phyloP scores from a whole-genome alignment of 2,113 vertebrate species.

The Neogobius melanostomus region DNA sequence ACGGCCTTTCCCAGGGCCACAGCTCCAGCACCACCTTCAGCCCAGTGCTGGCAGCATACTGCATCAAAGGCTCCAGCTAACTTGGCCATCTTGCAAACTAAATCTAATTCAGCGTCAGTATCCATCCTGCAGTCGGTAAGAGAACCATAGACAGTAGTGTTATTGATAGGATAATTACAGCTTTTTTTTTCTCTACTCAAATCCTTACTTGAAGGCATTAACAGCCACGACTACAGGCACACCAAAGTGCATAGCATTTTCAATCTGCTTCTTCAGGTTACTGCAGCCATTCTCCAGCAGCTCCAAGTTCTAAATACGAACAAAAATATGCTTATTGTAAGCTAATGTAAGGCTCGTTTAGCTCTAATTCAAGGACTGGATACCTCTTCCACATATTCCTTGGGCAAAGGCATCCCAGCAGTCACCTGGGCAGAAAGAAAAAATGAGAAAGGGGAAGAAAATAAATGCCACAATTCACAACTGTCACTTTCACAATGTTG shows the following conservation, averaged over 20 bases:
- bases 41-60: constrained; percentile 92
- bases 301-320: constrained; percentile 82
- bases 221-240: constrained; percentile 94
- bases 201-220: constrained; percentile 92
- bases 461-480: background rate
- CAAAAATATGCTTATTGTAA: background rate
- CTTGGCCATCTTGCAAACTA: constrained; percentile 85
- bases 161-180: background rate
- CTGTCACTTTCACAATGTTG: no score
- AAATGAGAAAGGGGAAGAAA: background rate
- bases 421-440: constrained; percentile 80
- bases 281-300: constrained; percentile 90
- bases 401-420: constrained; percentile 90
- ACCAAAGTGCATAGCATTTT: constrained; percentile 89
- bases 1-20: constrained; percentile 85
- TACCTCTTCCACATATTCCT: constrained; percentile 94
- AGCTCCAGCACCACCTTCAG: constrained; percentile 90
- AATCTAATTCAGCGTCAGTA: constrained; percentile 85
- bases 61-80: constrained; percentile 91
- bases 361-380: constrained; percentile 2
- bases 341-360: background rate
- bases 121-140: constrained; percentile 82
- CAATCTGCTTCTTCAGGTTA: constrained; percentile 94
- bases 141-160: background rate
- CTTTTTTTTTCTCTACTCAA: background rate